Base-by-base conservation (phyloP, 2,888 invertebrate genomes). In the Sinelater perroti region DNA sequence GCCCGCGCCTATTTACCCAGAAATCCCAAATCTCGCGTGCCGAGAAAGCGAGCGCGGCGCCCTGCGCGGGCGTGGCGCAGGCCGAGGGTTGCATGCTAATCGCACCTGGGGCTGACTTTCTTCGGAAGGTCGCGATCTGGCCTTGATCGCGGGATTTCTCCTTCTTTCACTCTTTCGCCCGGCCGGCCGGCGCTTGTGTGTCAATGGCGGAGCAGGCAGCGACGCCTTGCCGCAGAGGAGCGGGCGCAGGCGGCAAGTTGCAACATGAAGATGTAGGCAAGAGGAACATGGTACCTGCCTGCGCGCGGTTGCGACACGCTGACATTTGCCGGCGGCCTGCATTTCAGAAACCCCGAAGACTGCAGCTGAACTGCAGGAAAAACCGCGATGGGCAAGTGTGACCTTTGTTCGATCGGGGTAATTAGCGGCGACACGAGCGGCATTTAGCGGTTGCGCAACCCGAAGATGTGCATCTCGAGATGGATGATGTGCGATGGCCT, bases 61-160 rank as follows among this genome's bases (percentile, higher is more conserved):
- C 24, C 14, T 4, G 40, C 20, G 6, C 1, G 6, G 26, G 28
- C n/a, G n/a, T 44, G 14, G 16, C 11, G 10, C 30, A 49, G 49
- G 16, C 5, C 49, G 10, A 51, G 44, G 52, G 42, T 52, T 42
- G 42, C 52, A 38, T 44, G 33, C 33, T 46, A 56, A 54, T 50
- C 46, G 31, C 45, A 53, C 59, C 60, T 40, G 52, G 46, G 61
- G 60, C 53, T 64, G 59, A 68, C 70, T 71, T 70, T 70, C 70
- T 71, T 69, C 62, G 70, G 70, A 74, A 74, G 74, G 74, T 74
- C 72, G 67, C 59, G 59, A 61, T 56, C 63, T 72, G 72, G 72
- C 74, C 74, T 75, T 75, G 74, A 73, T 72, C 70, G 65, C 67
- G 62, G 65, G 71, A 68, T 75, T 73, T 71, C 70, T 72, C 72